phyloP scores from a whole-genome alignment of 2,113 vertebrate species.

The Nyctibius bracteatus region DNA sequence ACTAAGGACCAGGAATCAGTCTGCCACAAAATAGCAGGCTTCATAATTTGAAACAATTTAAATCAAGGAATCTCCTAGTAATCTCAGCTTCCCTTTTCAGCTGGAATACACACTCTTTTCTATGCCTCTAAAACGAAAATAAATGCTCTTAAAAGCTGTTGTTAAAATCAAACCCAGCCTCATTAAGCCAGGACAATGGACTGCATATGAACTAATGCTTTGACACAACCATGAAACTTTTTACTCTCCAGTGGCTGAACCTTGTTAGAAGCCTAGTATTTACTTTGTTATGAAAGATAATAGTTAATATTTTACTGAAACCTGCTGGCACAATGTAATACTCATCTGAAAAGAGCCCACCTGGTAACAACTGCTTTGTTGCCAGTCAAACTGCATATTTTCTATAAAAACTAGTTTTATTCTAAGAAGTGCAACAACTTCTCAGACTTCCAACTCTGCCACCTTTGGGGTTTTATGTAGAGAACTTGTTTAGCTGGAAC shows the following conservation, averaged over 20 bases:
- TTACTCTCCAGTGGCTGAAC: neutral
- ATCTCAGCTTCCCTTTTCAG: neutral
- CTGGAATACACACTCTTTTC: neutral
- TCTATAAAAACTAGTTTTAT: neutral
- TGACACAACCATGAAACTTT: neutral
- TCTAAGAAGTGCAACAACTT: neutral
- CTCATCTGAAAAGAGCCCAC: neutral
- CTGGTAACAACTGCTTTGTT: neutral
- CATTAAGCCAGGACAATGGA: neutral
- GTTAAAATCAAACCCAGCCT: neutral
- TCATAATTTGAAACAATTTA: neutral
- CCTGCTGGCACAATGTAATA: neutral
- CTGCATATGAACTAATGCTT: neutral
- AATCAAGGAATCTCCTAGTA: neutral
- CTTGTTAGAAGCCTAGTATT: neutral
- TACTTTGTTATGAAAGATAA: neutral
- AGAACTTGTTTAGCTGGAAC: neutral
- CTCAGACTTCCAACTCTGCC: neutral
- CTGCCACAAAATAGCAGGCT: neutral
- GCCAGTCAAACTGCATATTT: neutral
- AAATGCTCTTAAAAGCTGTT: neutral
- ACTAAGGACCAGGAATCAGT: neutral
- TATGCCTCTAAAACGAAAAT: neutral
- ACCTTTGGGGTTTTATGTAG: neutral
- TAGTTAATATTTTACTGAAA: neutral